Conservation (phyloP, 2,888 invertebrate genomes). For the Epinotia nisella region DNA sequence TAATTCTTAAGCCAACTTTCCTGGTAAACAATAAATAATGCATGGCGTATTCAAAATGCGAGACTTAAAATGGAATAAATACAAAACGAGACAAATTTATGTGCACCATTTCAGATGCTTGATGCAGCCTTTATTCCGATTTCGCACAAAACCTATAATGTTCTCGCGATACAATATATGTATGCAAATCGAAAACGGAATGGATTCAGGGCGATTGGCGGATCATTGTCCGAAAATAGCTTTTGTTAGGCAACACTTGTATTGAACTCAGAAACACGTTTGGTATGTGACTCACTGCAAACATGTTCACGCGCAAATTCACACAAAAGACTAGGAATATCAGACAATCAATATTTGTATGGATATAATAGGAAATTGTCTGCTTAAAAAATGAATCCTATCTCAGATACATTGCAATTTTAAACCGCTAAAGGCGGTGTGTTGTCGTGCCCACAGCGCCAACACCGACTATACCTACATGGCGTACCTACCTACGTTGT, state of each 20-base stretch:
- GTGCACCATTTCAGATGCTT: background rate
- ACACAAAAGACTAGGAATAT: constrained; percentile 32
- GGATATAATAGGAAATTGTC: constrained; percentile 6
- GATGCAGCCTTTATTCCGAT: constrained; percentile 5
- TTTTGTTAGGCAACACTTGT: constrained; percentile 38
- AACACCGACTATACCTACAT: background rate
- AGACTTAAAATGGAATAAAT: constrained; percentile 18
- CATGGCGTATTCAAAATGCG: constrained; percentile 18
- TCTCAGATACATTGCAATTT: background rate
- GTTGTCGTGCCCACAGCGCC: background rate
- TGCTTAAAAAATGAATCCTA: constrained; percentile 10
- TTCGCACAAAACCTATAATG: constrained; percentile 10
- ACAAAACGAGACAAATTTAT: constrained; percentile 21
- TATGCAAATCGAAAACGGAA: constrained; percentile 39
- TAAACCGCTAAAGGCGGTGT: background rate
- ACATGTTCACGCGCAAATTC: constrained; percentile 28
- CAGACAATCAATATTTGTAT: constrained; percentile 24
- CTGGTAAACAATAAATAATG: constrained; percentile 37
- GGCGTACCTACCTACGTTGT: background rate
- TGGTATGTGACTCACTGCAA: constrained; percentile 37
- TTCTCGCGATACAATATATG: constrained; percentile 22
- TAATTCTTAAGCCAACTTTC: constrained; percentile 25
- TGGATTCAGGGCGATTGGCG: constrained; percentile 46
- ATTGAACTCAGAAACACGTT: constrained; percentile 34
- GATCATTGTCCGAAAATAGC: constrained; percentile 45